phyloP scores from a whole-genome alignment of 2,888 invertebrate species.

The Lydus trimaculatus region DNA sequence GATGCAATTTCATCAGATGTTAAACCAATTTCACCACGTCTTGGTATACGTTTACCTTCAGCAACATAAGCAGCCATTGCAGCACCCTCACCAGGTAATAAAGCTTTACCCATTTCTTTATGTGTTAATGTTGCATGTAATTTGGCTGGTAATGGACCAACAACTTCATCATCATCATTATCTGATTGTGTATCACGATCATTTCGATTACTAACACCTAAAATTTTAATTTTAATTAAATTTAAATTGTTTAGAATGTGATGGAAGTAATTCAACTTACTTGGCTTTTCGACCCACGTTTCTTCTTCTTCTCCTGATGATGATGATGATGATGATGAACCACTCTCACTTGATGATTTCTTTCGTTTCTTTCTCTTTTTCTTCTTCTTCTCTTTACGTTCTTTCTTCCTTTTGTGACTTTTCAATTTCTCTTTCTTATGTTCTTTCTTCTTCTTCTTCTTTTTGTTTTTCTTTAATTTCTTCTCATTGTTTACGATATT shows the following conservation, averaged over 20 bases:
- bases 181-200: slow-evolving; percentile 44
- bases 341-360: slow-evolving; percentile 58
- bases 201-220: neutral
- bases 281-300: slow-evolving; percentile 74
- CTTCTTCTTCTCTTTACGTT: slow-evolving; percentile 65
- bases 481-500: slow-evolving; percentile 39
- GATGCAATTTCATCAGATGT: slow-evolving; percentile 93
- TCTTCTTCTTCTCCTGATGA: slow-evolving; percentile 59
- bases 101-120: slow-evolving; percentile 89
- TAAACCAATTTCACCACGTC: slow-evolving; percentile 97
- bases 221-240: neutral
- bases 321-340: slow-evolving; percentile 51
- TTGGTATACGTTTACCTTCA: slow-evolving; percentile 97
- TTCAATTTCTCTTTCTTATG: slow-evolving; percentile 66
- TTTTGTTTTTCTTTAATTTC: slow-evolving; percentile 63
- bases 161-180: slow-evolving; percentile 65
- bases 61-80: slow-evolving; percentile 99
- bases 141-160: slow-evolving; percentile 72
- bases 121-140: slow-evolving; percentile 75
- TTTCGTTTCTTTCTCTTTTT: slow-evolving; percentile 59
- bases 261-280: neutral
- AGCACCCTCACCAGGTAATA: slow-evolving; percentile 97
- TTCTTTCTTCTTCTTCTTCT: slow-evolving; percentile 64
- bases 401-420: slow-evolving; percentile 65
- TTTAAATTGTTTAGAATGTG: neutral